Evolutionary conservation across 2,888 invertebrate genomes (phyloP).

Genomic region (Ichneumoninae sp.): DNA sequence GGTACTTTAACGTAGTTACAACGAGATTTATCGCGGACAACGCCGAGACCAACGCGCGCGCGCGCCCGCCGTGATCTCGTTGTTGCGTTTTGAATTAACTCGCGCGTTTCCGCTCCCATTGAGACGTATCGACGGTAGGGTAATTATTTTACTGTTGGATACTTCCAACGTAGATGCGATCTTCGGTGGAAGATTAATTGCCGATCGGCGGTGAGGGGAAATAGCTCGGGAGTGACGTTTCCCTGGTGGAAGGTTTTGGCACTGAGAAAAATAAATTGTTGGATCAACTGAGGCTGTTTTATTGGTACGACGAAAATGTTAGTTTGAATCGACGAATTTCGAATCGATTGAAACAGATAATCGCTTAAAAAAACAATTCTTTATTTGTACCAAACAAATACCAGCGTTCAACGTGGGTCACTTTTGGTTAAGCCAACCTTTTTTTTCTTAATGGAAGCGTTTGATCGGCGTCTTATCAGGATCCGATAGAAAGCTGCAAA

Average conservation of each 20-base stretch:
- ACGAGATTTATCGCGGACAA: conserved; percentile 59
- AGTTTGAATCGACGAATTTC: no score
- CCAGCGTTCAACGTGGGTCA: no score
- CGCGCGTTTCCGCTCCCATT: conserved; percentile 60
- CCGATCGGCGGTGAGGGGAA: not conserved
- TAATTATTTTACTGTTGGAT: conserved; percentile 49
- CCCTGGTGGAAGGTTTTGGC: not conserved
- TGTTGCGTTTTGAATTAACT: conserved; percentile 43
- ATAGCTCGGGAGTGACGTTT: not conserved
- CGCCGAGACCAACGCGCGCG: not conserved
- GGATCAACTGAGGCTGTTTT: no score
- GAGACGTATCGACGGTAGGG: conserved; percentile 34
- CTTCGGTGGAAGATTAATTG: conserved; percentile 9
- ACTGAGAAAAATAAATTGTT: no score
- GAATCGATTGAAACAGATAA: no score
- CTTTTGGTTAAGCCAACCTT: no score
- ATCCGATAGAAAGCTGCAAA: no score
- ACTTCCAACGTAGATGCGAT: conserved; percentile 6
- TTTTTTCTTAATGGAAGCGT: no score
- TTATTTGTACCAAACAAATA: no score
- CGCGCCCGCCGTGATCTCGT: not conserved
- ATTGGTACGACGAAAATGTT: no score
- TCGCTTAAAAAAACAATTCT: no score
- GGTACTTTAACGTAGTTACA: conserved; percentile 36
- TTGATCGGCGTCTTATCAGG: no score